Conservation (phyloP, 2,888 invertebrate genomes). For the Eucera pruinosa region DNA sequence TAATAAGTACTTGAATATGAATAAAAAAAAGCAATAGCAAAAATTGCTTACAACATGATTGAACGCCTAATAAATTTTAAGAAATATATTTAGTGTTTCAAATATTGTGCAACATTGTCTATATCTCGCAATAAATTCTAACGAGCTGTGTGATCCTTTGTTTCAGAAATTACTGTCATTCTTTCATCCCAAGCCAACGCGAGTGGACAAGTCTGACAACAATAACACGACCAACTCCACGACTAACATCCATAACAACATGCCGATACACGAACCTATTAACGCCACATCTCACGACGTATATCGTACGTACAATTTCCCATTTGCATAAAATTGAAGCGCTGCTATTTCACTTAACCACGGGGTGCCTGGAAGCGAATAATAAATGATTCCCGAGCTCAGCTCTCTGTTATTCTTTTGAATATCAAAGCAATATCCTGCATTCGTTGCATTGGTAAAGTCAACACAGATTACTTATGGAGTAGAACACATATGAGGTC, state of each 20-base stretch:
- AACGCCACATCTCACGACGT: constrained; percentile 78
- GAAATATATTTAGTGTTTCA: too few relatives aligned
- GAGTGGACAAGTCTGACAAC: constrained; percentile 81
- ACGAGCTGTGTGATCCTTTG: constrained; percentile 31
- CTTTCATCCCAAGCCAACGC: constrained; percentile 79
- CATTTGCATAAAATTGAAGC: constrained; percentile 15
- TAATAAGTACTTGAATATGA: too few relatives aligned
- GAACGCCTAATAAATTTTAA: too few relatives aligned
- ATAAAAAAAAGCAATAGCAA: too few relatives aligned
- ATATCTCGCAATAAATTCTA: background rate
- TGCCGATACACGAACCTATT: constrained; percentile 80
- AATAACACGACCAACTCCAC: constrained; percentile 82
- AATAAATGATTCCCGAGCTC: constrained; percentile 5
- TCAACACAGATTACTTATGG: background rate
- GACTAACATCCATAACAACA: constrained; percentile 80
- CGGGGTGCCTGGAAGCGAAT: constrained; percentile 1
- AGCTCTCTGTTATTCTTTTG: background rate
- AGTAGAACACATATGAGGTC: background rate
- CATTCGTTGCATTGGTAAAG: background rate
- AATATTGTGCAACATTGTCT: background rate
- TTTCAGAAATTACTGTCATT: constrained; percentile 81
- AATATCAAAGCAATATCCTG: background rate
- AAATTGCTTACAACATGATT: too few relatives aligned
- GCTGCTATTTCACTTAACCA: background rate
- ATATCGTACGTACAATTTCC: constrained; percentile 69